phyloP scores from a whole-genome alignment of 2,888 invertebrate species.

The Ametastegia equiseti region DNA sequence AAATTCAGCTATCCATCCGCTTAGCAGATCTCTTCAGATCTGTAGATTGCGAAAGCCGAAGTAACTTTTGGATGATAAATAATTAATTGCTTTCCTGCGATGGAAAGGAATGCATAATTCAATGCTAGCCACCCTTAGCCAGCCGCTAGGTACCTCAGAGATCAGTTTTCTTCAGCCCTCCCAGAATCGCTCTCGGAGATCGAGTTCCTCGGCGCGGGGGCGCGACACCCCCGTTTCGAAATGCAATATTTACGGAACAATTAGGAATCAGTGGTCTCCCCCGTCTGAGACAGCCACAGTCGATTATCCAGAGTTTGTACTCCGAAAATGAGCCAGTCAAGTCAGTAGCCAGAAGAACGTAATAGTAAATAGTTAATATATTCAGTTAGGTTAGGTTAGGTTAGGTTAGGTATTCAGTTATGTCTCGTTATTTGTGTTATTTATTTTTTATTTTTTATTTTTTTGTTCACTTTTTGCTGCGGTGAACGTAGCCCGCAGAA shows the following conservation, averaged over 20 bases:
- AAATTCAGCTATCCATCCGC: not conserved
- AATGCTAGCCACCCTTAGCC: conserved; percentile 51
- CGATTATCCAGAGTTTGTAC: not conserved
- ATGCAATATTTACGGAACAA: conserved; percentile 40
- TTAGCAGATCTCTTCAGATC: not conserved
- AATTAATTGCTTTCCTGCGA: conserved; percentile 36
- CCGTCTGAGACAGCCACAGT: conserved; percentile 1
- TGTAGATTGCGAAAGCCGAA: conserved; percentile 10
- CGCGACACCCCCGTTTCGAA: conserved; percentile 23
- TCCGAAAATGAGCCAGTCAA: not conserved
- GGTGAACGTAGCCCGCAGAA: not conserved
- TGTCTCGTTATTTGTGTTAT: not conserved
- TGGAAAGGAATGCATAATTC: conserved; percentile 68
- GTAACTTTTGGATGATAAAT: conserved; percentile 43
- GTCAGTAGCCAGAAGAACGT: not conserved
- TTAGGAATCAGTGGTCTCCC: conserved; percentile 34
- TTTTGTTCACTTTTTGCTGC: not conserved
- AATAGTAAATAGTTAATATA: not conserved
- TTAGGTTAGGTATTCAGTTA: not conserved
- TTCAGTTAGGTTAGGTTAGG: not conserved
- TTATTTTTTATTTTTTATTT: too few relatives aligned
- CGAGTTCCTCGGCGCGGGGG: conserved; percentile 16
- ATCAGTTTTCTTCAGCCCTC: conserved; percentile 21
- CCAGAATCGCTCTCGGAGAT: not conserved
- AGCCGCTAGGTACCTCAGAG: conserved; percentile 31